These are phyloP conservation scores for Toxotes lorentzi DNA, from an alignment of 2,797 vertebrate genomes.

Conservation along the genomic window DNA sequence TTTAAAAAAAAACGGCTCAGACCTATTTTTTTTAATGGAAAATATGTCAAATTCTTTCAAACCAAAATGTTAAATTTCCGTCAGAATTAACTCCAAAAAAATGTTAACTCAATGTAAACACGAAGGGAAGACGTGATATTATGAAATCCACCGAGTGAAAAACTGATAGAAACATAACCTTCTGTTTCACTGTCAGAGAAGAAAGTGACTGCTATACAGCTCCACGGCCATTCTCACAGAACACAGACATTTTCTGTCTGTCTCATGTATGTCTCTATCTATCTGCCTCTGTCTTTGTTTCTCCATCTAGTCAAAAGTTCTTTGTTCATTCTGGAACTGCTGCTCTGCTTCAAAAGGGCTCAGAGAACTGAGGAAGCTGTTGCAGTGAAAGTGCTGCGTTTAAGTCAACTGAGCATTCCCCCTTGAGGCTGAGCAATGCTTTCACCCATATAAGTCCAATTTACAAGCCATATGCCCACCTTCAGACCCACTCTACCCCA, in stretches of 20 bases:
- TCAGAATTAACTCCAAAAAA: not conserved
- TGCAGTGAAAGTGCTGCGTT: constrained; percentile 59
- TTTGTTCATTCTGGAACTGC: constrained; percentile 54
- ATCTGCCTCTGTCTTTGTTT: constrained; percentile 57
- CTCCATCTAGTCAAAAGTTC: constrained; percentile 55
- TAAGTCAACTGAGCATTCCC: constrained; percentile 65
- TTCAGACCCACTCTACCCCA: constrained; percentile 40
- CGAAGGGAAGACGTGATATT: constrained; percentile 17
- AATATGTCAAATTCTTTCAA: not conserved
- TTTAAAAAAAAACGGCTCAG: not conserved
- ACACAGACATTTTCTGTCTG: constrained; percentile 51
- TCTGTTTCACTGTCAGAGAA: constrained; percentile 31
- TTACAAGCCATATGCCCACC: constrained; percentile 49
- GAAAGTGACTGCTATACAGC: constrained; percentile 50
- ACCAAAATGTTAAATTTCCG: no score
- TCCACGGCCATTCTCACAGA: constrained; percentile 40
- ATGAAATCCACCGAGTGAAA: constrained; percentile 18
- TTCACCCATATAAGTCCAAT: constrained; percentile 56
- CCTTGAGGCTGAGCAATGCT: constrained; percentile 51
- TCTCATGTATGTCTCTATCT: constrained; percentile 45
- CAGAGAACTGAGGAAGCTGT: constrained; percentile 53
- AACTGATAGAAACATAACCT: constrained; percentile 44
- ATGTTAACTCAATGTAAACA: constrained; percentile 3
- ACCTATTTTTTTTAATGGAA: not conserved
- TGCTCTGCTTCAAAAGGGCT: constrained; percentile 54